These are phyloP conservation scores for Perca fluviatilis DNA, from an alignment of 2,113 vertebrate genomes.

Conservation along the genomic window DNA sequence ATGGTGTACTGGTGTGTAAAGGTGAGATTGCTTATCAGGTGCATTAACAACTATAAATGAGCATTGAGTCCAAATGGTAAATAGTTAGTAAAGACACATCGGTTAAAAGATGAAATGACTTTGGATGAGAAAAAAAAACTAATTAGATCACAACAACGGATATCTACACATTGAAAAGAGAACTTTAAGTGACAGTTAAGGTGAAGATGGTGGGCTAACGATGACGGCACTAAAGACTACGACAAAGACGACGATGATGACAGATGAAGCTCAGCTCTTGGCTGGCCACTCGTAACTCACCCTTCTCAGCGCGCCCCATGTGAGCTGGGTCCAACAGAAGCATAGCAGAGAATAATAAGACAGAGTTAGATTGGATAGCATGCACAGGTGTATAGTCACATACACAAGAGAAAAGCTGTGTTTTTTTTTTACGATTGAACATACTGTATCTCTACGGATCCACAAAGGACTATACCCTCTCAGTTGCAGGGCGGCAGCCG, in stretches of 20 bases:
- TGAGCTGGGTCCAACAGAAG: slow-evolving; percentile 76
- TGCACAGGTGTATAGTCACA: slow-evolving; percentile 34
- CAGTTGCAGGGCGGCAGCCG: background rate
- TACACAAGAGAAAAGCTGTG: slow-evolving; percentile 8
- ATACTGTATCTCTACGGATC: background rate
- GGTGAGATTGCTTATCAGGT: background rate
- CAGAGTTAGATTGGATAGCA: slow-evolving; percentile 65
- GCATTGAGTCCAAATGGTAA: background rate
- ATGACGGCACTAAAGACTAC: slow-evolving; percentile 18
- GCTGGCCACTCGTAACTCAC: slow-evolving; percentile 74
- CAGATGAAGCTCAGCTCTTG: slow-evolving; percentile 58
- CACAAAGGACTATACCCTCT: background rate
- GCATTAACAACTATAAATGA: slow-evolving; percentile 6
- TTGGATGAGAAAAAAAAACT: background rate
- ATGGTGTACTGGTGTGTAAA: background rate
- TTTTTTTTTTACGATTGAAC: background rate
- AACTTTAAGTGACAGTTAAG: background rate
- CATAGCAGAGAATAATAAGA: slow-evolving; percentile 75
- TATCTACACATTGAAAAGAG: slow-evolving; percentile 14
- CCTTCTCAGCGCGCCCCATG: slow-evolving; percentile 81
- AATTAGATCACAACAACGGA: background rate
- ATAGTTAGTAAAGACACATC: slow-evolving; percentile 36
- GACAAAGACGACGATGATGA: slow-evolving; percentile 9
- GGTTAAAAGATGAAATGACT: slow-evolving; percentile 20
- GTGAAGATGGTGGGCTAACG: slow-evolving; percentile 10